phyloP scores from a whole-genome alignment of 2,113 vertebrate species.

The Pseudopodoces humilis region DNA sequence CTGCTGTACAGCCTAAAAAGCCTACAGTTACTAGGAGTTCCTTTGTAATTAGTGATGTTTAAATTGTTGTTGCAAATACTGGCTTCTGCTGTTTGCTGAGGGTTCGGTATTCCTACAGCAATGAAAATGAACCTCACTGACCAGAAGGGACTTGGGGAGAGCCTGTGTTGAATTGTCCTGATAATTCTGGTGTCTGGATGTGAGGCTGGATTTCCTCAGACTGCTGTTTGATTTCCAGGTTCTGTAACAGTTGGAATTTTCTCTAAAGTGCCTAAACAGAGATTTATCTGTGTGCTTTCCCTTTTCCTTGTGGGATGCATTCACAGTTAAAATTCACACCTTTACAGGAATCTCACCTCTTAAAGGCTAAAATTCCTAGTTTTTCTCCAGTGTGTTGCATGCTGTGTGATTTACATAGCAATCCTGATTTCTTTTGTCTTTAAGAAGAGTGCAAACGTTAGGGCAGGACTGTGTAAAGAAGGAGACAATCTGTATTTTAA shows the following conservation, averaged over 20 bases:
- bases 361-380: not conserved
- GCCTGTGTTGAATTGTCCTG: not conserved
- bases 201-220: not conserved
- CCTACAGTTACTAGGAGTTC: not conserved
- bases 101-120: not conserved
- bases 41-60: not conserved
- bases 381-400: not conserved
- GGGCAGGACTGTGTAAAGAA: not conserved
- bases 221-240: not conserved
- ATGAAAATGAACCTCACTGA: not conserved
- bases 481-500: not conserved
- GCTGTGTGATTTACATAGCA: not conserved
- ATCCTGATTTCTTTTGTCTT: not conserved
- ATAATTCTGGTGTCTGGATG: not conserved
- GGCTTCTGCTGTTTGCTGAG: not conserved
- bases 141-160: not conserved
- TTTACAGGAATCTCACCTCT: not conserved
- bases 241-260: not conserved
- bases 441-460: not conserved
- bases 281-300: not conserved
- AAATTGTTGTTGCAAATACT: not conserved
- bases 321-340: not conserved
- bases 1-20: rapidly evolving
- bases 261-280: not conserved
- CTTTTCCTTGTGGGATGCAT: not conserved